Conservation (phyloP, 2,113 vertebrate genomes). For the Oceanites oceanicus region DNA sequence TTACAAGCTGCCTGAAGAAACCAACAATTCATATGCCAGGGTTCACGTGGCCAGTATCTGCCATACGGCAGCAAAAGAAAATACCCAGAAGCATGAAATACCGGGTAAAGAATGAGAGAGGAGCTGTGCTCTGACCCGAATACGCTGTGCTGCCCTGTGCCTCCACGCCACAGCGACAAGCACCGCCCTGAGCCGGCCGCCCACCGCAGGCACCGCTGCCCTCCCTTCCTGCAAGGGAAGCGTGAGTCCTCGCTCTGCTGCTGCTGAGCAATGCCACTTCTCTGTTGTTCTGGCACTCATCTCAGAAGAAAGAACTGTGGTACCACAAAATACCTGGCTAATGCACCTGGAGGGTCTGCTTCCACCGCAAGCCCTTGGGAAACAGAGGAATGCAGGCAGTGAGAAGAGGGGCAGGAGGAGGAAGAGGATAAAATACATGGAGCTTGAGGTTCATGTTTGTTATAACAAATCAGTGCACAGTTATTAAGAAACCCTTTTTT, state of each 20-base stretch:
- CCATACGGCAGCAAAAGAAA: not conserved
- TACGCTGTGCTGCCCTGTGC: rapidly evolving
- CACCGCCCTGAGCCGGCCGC: not conserved
- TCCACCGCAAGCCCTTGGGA: rapidly evolving
- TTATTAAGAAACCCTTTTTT: not conserved
- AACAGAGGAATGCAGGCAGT: not conserved
- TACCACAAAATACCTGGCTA: not conserved
- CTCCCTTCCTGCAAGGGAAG: not conserved
- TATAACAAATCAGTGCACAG: not conserved
- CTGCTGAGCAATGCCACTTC: not conserved
- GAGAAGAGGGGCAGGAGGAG: not conserved
- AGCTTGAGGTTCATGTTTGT: not conserved
- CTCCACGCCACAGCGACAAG: not conserved
- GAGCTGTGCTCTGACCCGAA: not conserved
- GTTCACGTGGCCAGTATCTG: not conserved
- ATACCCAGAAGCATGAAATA: not conserved
- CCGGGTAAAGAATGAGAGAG: rapidly evolving
- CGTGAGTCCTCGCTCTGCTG: rapidly evolving
- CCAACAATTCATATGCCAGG: not conserved
- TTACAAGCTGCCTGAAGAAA: not conserved
- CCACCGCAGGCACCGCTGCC: not conserved
- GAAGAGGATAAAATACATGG: not conserved
- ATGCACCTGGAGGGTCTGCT: not conserved
- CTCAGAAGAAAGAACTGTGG: not conserved
- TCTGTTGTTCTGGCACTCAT: not conserved